Evolutionary conservation across 2,797 vertebrate species (phyloP).

Genomic region (Cottoperca gobio): DNA sequence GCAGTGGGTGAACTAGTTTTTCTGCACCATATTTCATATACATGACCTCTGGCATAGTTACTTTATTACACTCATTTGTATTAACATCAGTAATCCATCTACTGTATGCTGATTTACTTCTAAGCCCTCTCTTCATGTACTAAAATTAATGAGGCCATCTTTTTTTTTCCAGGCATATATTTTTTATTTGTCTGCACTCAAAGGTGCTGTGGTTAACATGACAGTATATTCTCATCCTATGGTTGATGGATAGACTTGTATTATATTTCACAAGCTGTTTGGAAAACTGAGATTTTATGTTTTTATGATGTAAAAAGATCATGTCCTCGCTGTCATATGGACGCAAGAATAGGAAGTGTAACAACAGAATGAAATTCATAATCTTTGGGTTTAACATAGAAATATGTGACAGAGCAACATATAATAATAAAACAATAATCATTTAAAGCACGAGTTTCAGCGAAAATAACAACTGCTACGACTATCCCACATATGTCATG

Average conservation of each 20-base stretch:
- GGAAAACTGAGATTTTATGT: neutral
- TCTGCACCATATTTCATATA: too few relatives aligned
- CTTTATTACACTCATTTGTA: neutral
- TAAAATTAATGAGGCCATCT: constrained; percentile 7
- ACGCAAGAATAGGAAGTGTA: neutral
- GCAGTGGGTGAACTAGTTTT: neutral
- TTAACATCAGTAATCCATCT: constrained; percentile 1
- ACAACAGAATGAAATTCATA: neutral
- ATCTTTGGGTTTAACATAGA: neutral
- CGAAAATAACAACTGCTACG: neutral
- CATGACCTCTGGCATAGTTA: constrained; percentile 18
- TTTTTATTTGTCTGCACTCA: neutral
- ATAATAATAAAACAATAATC: neutral
- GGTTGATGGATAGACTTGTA: neutral
- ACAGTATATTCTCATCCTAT: neutral
- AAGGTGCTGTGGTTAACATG: neutral
- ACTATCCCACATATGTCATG: neutral
- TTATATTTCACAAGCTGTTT: constrained; percentile 1
- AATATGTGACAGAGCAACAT: neutral
- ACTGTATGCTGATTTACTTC: neutral
- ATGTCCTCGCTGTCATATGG: neutral
- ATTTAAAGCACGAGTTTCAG: neutral
- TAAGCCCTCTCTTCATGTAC: neutral
- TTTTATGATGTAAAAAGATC: neutral
- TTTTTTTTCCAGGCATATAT: neutral